Evolutionary conservation across 2,113 vertebrate genomes (phyloP), one percentile per base, ranked within the genome.

Genomic region (Phyllostomus discolor): DNA sequence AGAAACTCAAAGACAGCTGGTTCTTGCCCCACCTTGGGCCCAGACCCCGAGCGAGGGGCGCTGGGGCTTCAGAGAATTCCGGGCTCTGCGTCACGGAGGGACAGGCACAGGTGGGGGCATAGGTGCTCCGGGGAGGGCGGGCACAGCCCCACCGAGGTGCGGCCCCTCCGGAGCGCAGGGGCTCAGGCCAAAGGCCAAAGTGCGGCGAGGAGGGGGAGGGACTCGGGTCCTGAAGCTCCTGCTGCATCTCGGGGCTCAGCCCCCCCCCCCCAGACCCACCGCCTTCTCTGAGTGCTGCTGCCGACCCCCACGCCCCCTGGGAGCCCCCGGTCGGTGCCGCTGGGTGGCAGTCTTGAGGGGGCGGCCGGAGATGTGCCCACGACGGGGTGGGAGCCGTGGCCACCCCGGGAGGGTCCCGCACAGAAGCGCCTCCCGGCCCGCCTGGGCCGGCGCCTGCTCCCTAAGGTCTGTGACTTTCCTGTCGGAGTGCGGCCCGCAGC

Each of bases 401-500:
- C 4, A 24, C 24, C 12, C 10, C 12, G 2, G 50, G 76, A 38
- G 20, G 57, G 35, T 59, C 16, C 20, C 46, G 75, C 52, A 5
- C 10, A 0, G 3, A 5, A 1, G 46, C 4, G n/a, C 14, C 4
- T 50, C 22, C n/a, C 3, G 28, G 28, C 38, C 26, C 22, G 8
- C 9, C 59, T 38, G 70, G 48, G 48, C 26, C 0, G 3, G 48
- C 28, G 10, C 6, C 52, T 19, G 33, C 0, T n/a, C 26, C 59
- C 17, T 7, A 38, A 35, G 31, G 48, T 22, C n/a, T 24, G 78
- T 22, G 3, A 46, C 5, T 8, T 35, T 59, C 48, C 48, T 19
- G 14, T 35, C 41, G 10, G 16, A 33, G 24, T 5, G 0, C 6
- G n/a, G 1, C 0, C 1, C 0, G 1, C 1, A 9, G 1, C 4